A percentile compares a stretch with the other conserved stretches of the same genome.
Conservation (phyloP, 2,113 vertebrate species). For the Podocnemis expansa region DNA sequence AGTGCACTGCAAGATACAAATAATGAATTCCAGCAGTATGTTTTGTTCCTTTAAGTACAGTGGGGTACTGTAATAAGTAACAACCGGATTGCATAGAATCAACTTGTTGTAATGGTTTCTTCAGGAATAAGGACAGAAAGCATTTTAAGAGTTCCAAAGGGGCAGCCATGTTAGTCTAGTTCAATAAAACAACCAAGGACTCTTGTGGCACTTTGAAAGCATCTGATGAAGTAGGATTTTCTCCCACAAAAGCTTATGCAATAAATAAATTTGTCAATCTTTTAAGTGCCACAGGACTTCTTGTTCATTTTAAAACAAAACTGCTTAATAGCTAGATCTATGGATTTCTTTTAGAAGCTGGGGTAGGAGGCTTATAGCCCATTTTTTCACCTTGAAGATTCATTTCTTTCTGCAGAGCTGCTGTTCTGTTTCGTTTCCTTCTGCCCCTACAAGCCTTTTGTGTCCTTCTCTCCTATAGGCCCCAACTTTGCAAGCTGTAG, state of each 20-base stretch:
- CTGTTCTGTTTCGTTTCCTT: background rate
- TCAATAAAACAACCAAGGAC: too few relatives aligned
- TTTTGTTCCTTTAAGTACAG: background rate
- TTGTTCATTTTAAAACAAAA: too few relatives aligned
- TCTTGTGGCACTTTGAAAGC: too few relatives aligned
- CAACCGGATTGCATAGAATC: background rate
- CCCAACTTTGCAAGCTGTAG: background rate
- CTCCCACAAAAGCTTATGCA: too few relatives aligned
- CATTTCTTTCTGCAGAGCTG: background rate
- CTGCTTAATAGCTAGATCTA: background rate
- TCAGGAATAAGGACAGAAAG: background rate
- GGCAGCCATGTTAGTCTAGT: too few relatives aligned
- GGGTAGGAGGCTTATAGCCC: background rate
- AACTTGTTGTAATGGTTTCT: background rate
- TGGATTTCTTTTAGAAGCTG: background rate
- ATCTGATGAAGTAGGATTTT: too few relatives aligned
- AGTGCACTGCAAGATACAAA: background rate
- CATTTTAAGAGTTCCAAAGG: too few relatives aligned
- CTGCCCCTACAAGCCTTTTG: background rate
- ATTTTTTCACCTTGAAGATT: background rate
- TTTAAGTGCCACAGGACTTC: too few relatives aligned
- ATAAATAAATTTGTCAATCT: too few relatives aligned
- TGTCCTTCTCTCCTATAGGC: background rate
- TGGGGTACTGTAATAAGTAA: background rate
- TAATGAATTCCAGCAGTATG: background rate